A percentile compares a stretch with the other conserved stretches of the same genome.
Evolutionary conservation across 2,113 vertebrate genomes (phyloP).

Genomic region (Myotis lucifugus): DNA sequence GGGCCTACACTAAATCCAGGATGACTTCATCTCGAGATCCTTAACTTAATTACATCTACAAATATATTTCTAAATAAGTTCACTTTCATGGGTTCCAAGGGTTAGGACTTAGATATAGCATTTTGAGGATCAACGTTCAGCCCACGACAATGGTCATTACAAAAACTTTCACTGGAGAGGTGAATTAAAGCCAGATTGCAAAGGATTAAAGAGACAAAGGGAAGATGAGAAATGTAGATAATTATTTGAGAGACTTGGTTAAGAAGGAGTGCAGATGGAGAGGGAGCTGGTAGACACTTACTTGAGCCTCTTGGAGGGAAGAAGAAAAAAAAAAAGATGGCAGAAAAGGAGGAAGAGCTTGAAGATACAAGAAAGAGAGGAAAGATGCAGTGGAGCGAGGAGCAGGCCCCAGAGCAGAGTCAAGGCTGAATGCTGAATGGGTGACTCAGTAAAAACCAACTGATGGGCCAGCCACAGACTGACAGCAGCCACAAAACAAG

Average conservation of each 20-base stretch:
- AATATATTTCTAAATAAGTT: neutral
- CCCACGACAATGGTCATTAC: neutral
- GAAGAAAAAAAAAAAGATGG: neutral
- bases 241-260: neutral
- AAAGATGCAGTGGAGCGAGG: neutral
- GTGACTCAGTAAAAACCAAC: neutral
- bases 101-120: neutral
- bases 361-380: neutral
- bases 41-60: neutral
- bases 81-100: neutral
- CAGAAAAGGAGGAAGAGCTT: neutral
- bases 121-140: neutral
- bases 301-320: neutral
- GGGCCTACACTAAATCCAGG: neutral
- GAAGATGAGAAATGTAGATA: neutral
- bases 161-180: neutral
- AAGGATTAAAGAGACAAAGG: neutral
- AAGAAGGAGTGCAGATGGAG: neutral
- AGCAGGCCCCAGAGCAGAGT: neutral
- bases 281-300: neutral
- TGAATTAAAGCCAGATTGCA: neutral
- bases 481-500: constrained; percentile 37
- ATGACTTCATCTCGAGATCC: neutral
- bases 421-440: neutral
- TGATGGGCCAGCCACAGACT: neutral